Evolutionary conservation across 1,140 invertebrate species (phyloP).

Genomic region (Penaeus japonicus): DNA sequence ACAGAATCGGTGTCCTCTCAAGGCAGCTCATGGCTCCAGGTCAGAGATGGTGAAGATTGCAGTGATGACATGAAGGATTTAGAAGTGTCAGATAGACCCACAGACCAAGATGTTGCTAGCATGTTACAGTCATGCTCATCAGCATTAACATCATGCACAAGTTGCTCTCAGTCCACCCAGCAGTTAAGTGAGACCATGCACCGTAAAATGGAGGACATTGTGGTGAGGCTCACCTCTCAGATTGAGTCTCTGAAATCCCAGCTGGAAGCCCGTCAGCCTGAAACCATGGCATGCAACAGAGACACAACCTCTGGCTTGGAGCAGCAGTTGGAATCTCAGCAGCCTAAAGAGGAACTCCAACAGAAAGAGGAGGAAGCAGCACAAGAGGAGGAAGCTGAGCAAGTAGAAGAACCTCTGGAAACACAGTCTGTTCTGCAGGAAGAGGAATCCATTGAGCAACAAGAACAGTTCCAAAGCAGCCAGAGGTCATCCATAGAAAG

Average conservation of each 20-base stretch:
- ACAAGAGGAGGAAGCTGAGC: background rate
- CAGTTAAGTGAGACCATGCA: conserved; percentile 30
- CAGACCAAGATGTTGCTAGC: background rate
- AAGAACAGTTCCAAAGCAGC: background rate
- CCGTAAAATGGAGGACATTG: conserved; percentile 43
- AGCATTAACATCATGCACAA: background rate
- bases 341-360: background rate
- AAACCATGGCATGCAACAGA: background rate
- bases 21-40: background rate
- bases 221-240: conserved; percentile 10
- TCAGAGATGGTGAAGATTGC: background rate
- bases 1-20: background rate
- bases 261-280: conserved; percentile 13
- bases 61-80: background rate
- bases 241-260: conserved; percentile 30
- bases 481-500: background rate
- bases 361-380: background rate
- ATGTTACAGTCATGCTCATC: conserved; percentile 11
- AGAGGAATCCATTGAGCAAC: no score
- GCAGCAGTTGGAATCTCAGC: background rate
- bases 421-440: no score
- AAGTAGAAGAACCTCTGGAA: background rate
- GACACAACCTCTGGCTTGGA: background rate
- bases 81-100: background rate
- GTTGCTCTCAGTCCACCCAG: conserved; percentile 28